Evolutionary conservation across 2,888 invertebrate species (phyloP).

Genomic region (Rhodophaea formosa): DNA sequence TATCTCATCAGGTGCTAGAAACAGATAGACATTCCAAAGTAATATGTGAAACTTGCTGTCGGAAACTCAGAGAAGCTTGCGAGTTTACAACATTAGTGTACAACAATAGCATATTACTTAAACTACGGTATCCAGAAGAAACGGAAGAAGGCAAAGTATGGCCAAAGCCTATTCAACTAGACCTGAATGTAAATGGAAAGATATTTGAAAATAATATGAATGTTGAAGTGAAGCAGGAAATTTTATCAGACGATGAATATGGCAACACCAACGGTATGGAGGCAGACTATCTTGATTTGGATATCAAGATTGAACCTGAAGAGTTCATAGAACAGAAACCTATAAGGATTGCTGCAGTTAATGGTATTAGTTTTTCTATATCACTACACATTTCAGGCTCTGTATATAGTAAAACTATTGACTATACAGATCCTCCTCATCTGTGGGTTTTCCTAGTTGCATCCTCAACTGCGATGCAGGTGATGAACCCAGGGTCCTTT

Average conservation of each 20-base stretch:
- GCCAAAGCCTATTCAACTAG: slow-evolving; percentile 67
- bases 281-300: slow-evolving; percentile 35
- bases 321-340: slow-evolving; percentile 47
- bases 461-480: too few species aligned
- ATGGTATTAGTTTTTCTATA: slow-evolving; percentile 38
- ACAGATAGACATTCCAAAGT: slow-evolving; percentile 55
- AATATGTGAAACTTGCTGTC: slow-evolving; percentile 55
- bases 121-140: slow-evolving; percentile 30
- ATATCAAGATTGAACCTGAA: slow-evolving; percentile 70
- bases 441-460: too few species aligned
- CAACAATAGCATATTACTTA: slow-evolving; percentile 44
- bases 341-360: slow-evolving; percentile 40
- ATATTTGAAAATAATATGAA: slow-evolving; percentile 38
- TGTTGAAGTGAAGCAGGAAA: slow-evolving; percentile 64
- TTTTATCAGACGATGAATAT: slow-evolving; percentile 59
- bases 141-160: slow-evolving; percentile 38
- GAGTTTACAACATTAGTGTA: slow-evolving; percentile 47
- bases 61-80: slow-evolving; percentile 48
- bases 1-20: slow-evolving; percentile 43
- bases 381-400: too few species aligned
- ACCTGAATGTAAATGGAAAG: slow-evolving; percentile 44
- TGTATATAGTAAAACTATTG: too few species aligned
- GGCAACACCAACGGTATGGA: slow-evolving; percentile 31
- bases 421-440: too few species aligned
- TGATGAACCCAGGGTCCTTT: too few species aligned